Evolutionary conservation across 2,113 vertebrate genomes (phyloP).

Genomic region (Pholis gunnellus): DNA sequence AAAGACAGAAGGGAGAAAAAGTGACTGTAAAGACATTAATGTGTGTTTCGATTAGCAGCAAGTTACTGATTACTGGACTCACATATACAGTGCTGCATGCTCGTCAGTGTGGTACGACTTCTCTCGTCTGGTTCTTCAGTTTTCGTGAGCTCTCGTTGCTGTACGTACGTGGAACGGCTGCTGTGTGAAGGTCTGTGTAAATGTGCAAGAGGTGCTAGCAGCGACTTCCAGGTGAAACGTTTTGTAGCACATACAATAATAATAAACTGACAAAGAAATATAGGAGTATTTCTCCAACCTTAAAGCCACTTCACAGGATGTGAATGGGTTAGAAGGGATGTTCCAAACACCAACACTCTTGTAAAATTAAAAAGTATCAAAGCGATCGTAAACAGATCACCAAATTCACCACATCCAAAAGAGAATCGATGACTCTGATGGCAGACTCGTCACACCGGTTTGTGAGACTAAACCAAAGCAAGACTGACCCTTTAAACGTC

Average conservation of each 20-base stretch:
- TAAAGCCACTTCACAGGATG: neutral
- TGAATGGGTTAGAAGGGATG: neutral
- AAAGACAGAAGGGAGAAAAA: neutral
- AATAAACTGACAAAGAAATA: too few relatives aligned
- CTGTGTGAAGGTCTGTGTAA: neutral
- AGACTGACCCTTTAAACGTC: constrained; percentile 9
- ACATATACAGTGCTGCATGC: neutral
- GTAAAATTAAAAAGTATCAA: neutral
- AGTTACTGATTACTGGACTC: neutral
- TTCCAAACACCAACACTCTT: neutral
- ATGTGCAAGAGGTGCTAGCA: neutral
- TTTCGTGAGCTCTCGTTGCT: neutral
- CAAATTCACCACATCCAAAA: neutral
- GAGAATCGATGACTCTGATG: neutral
- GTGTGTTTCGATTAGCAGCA: neutral
- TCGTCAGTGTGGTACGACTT: neutral
- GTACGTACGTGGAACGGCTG: neutral
- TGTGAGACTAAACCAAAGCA: constrained; percentile 4
- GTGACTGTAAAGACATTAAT: neutral
- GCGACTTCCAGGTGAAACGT: neutral
- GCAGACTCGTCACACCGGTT: neutral
- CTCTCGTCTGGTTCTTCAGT: neutral
- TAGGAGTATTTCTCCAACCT: too few relatives aligned
- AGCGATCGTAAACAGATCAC: neutral
- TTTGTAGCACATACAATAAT: neutral